Conservation (phyloP, 2,113 vertebrate genomes). For the Calidris pugnax region DNA sequence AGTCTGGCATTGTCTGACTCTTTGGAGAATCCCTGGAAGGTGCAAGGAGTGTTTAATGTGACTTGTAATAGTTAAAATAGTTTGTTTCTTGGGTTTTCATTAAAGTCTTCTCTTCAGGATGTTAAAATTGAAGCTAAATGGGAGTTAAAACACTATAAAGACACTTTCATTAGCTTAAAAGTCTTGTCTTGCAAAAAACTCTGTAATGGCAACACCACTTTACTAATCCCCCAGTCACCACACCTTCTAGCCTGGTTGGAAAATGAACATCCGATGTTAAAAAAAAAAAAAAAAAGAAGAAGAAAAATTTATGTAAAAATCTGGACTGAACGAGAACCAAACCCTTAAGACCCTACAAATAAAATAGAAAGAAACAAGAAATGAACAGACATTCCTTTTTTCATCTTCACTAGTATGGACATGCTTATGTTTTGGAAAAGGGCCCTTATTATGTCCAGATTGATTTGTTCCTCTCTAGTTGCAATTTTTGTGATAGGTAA, state of each 20-base stretch:
- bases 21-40: background rate
- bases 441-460: background rate
- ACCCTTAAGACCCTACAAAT: background rate
- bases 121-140: background rate
- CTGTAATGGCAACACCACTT: background rate
- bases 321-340: background rate
- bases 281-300: background rate
- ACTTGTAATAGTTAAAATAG: background rate
- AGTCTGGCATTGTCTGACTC: background rate
- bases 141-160: background rate
- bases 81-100: background rate
- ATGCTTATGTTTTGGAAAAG: background rate
- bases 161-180: background rate
- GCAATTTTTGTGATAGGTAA: background rate
- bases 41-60: background rate
- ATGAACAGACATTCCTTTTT: background rate
- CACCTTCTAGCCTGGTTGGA: background rate
- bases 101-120: background rate
- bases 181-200: background rate
- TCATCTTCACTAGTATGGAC: background rate
- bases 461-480: background rate
- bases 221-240: background rate
- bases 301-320: background rate
- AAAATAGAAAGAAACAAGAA: background rate
- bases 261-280: background rate